Percentiles rank a stretch among this genome's conserved stretches.
These are phyloP conservation scores for Caenorhabditis sulstoni DNA, from an alignment of 2,888 invertebrate species.

Conservation along the genomic window DNA sequence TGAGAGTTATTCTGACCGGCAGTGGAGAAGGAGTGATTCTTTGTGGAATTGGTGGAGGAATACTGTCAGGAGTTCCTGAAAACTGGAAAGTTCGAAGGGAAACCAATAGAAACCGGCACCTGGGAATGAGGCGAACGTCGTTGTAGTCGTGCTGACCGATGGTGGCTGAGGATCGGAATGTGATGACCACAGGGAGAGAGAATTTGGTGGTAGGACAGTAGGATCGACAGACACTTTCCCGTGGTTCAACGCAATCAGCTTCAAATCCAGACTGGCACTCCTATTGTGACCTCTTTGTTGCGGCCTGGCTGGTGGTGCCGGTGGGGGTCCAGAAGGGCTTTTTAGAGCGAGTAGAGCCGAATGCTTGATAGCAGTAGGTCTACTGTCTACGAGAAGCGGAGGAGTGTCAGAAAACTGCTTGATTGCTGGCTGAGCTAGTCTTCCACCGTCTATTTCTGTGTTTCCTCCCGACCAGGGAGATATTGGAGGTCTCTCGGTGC, in stretches of 20 bases:
- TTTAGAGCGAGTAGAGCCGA: conserved; percentile 60
- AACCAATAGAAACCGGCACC: background rate
- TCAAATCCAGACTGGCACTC: conserved; percentile 77
- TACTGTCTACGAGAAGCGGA: conserved; percentile 76
- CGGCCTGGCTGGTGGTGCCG: conserved; percentile 77
- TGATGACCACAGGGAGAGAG: conserved; percentile 41
- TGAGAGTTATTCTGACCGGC: too few species aligned
- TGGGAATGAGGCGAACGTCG: conserved; percentile 48
- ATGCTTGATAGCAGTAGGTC: conserved; percentile 74
- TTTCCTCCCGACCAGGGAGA: too few species aligned
- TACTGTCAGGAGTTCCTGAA: conserved; percentile 46
- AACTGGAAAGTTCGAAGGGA: background rate
- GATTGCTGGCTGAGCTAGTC: conserved; percentile 27
- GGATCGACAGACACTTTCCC: background rate
- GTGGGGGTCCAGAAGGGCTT: conserved; percentile 77
- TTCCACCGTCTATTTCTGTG: too few species aligned
- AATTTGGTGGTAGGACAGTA: conserved; percentile 13
- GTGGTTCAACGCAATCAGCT: conserved; percentile 51
- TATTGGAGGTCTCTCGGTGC: background rate
- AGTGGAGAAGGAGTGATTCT: conserved; percentile 59
- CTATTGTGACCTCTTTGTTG: conserved; percentile 74
- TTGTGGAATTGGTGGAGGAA: conserved; percentile 63
- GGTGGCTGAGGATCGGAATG: conserved; percentile 34
- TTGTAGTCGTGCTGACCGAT: conserved; percentile 28
- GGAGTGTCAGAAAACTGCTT: conserved; percentile 78